Evolutionary conservation across 2,113 vertebrate species (phyloP).

Genomic region (Scytalopus superciliaris): DNA sequence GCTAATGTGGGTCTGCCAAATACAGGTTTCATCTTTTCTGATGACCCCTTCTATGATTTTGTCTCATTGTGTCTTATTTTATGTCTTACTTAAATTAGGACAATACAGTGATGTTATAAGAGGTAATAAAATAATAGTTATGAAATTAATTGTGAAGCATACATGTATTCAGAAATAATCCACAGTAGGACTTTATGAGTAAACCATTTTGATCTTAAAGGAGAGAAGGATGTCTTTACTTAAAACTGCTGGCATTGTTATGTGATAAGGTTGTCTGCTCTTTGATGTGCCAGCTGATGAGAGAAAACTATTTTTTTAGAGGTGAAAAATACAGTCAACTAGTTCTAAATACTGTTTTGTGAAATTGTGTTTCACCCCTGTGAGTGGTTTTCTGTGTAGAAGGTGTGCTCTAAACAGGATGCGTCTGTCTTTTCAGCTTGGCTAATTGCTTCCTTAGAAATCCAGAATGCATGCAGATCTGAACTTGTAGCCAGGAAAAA

Average conservation of each 20-base stretch:
- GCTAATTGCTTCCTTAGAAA: conserved; percentile 32
- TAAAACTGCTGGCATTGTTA: background rate
- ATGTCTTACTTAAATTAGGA: background rate
- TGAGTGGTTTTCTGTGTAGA: background rate
- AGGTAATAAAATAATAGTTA: background rate
- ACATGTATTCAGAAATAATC: background rate
- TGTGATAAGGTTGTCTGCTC: background rate
- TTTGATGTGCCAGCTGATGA: background rate
- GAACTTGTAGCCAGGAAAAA: conserved; percentile 74
- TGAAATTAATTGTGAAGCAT: background rate
- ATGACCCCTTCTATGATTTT: background rate
- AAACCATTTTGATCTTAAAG: conserved; percentile 11
- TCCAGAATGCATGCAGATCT: conserved; percentile 65
- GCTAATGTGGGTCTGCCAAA: background rate
- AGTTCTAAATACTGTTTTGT: background rate
- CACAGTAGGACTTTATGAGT: background rate
- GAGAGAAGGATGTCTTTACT: background rate
- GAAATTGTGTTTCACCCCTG: background rate
- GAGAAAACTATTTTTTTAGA: background rate
- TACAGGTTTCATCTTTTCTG: background rate
- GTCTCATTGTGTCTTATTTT: background rate
- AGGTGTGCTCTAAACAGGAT: conserved; percentile 24
- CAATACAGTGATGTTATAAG: background rate
- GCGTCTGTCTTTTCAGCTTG: background rate
- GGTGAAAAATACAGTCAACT: background rate